Evolutionary conservation across 2,113 vertebrate genomes (phyloP).

Genomic region (Oreochromis aureus): DNA sequence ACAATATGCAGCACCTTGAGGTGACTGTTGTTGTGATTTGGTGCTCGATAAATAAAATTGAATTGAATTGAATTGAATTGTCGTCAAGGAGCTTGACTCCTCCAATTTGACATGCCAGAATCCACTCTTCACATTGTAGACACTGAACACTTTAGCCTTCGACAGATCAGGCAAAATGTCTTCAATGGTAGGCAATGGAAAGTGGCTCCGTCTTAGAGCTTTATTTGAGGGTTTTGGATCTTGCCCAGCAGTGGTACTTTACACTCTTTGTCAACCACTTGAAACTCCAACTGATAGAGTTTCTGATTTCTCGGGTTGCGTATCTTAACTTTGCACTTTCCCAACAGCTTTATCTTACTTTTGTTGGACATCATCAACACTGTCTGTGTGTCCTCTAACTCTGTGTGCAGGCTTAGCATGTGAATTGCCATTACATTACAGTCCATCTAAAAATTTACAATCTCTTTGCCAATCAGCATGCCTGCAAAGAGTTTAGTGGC

Average conservation of each 20-base stretch:
- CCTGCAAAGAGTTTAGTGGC: neutral
- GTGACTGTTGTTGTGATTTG: neutral
- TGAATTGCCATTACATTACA: neutral
- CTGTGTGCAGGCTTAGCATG: neutral
- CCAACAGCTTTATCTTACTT: neutral
- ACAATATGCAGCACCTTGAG: neutral
- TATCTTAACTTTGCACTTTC: neutral
- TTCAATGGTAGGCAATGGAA: neutral
- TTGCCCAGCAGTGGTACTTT: neutral
- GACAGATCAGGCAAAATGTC: neutral
- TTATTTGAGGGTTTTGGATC: neutral
- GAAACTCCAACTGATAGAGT: neutral
- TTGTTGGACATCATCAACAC: neutral
- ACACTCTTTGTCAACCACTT: neutral
- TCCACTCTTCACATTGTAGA: neutral
- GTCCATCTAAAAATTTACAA: neutral
- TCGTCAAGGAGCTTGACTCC: neutral
- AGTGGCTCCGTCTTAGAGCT: neutral
- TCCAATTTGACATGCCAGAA: neutral
- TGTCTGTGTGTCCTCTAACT: neutral
- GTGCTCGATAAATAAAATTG: neutral
- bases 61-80: neutral
- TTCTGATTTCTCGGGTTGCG: neutral
- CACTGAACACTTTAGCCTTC: neutral
- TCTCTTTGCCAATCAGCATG: neutral